Evolutionary conservation across 2,113 vertebrate species (phyloP).

Genomic region (Capra hircus): DNA sequence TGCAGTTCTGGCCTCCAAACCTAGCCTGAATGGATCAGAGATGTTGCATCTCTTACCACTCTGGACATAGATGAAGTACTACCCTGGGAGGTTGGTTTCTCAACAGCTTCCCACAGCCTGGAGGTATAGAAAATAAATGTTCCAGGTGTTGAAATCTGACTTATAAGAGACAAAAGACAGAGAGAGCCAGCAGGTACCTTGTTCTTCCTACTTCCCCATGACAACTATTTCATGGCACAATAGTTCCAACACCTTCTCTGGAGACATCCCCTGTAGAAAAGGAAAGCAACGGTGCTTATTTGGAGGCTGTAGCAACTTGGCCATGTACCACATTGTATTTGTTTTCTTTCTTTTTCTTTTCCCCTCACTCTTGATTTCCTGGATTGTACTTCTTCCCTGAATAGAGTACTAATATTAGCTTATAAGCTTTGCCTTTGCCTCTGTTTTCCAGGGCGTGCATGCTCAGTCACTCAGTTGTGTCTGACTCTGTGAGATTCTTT

Average conservation of each 20-base stretch:
- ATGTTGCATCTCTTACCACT: not conserved
- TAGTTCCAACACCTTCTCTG: not conserved
- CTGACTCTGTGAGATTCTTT: not conserved
- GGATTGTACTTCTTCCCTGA: not conserved
- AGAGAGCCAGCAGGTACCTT: not conserved
- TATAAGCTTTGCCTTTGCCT: not conserved
- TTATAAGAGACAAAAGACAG: not conserved
- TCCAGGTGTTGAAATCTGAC: not conserved
- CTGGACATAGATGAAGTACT: not conserved
- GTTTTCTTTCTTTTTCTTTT: not conserved
- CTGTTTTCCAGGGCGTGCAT: not conserved
- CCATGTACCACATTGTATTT: not conserved
- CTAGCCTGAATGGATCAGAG: no score
- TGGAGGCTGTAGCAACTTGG: not conserved
- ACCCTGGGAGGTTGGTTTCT: rapidly evolving
- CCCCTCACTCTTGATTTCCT: not conserved
- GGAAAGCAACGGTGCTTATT: not conserved
- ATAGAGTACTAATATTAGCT: not conserved
- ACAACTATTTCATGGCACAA: not conserved
- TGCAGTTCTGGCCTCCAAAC: not conserved
- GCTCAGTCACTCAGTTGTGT: not conserved
- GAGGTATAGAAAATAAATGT: not conserved
- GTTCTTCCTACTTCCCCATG: not conserved
- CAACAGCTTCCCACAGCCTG: not conserved
- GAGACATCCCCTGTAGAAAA: not conserved